phyloP scores from a whole-genome alignment of 2,797 vertebrate genomes.

The Eulemur coronatus region DNA sequence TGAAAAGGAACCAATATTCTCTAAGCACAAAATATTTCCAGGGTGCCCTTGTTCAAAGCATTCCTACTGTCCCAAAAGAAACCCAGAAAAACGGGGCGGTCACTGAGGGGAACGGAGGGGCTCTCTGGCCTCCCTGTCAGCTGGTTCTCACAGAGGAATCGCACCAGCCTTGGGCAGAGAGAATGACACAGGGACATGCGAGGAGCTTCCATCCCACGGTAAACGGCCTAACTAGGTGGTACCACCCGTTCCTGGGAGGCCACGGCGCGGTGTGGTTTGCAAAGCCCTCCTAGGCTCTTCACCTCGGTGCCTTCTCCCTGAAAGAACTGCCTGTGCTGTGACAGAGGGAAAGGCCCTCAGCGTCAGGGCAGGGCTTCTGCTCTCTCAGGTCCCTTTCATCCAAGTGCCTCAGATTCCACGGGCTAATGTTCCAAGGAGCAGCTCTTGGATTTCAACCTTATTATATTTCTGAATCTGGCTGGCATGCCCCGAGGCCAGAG shows the following conservation, averaged over 20 bases:
- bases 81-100: not conserved
- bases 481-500: not conserved
- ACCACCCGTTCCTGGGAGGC: fast-evolving
- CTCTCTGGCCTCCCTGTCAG: not conserved
- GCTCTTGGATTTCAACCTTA: not conserved
- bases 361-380: not conserved
- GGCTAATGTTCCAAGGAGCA: not conserved
- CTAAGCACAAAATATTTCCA: not conserved
- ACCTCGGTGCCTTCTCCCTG: not conserved
- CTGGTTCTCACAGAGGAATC: not conserved
- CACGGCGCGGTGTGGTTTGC: fast-evolving
- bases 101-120: not conserved
- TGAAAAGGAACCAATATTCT: not conserved
- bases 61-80: not conserved
- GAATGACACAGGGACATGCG: fast-evolving
- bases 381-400: not conserved
- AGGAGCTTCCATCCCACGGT: fast-evolving
- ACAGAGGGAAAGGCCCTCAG: not conserved
- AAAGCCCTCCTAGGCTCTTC: not conserved
- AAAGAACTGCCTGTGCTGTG: not conserved
- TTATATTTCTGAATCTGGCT: not conserved
- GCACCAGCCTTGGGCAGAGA: not conserved
- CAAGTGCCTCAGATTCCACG: not conserved
- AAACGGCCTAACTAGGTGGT: fast-evolving
- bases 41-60: not conserved